Evolutionary conservation across 2,113 vertebrate species (phyloP), one percentile per base, ranked within the genome.

Genomic region (Colistium nudipinnis): DNA sequence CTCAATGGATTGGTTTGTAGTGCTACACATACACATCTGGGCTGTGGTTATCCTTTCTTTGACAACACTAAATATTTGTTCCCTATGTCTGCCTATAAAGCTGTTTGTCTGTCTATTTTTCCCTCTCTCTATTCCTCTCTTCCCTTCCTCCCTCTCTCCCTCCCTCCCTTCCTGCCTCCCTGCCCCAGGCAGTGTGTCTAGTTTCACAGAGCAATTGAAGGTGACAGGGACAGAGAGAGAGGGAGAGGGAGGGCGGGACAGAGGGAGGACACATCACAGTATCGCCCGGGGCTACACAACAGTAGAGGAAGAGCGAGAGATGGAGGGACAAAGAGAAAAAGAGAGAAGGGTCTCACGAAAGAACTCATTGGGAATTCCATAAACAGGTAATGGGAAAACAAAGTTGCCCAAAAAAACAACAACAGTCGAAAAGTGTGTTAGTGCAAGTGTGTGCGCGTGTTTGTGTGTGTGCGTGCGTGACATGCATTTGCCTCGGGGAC

Each of bases 141-240:
- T 51, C 43, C 48, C 65, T 60, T 60, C 52, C 25, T 72, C 47
- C 70, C 54, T 54, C 64, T 54, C 57, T 76, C 63, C 63, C 54
- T 44, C 48, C 69, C 73, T 48, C 63, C 72, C 79, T 55, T 68
- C 65, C 72, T 75, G 65, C 70, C 78, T 81, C 78, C 68, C 72
- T 55, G 82, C 90, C 88, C 79, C 82, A 83, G 91, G 91, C 90
- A 71, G 72, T 88, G 88, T 90, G 90, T 93, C 91, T 91, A 88
- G 85, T 90, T 92, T 92, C 90, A 92, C 87, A 92, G 90, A 90
- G 88, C 91, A 90, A 93, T 92, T 92, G 91, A 92, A 93, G 91
- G 91, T 93, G 93, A 93, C 93, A 93, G 91, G 93, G 90, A 93
- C 85, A 92, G 88, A 87, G 91, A 89, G 87, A 84, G 84, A 79